Evolutionary conservation across 2,797 vertebrate species (phyloP).

Genomic region (Bovichtus variegatus): DNA sequence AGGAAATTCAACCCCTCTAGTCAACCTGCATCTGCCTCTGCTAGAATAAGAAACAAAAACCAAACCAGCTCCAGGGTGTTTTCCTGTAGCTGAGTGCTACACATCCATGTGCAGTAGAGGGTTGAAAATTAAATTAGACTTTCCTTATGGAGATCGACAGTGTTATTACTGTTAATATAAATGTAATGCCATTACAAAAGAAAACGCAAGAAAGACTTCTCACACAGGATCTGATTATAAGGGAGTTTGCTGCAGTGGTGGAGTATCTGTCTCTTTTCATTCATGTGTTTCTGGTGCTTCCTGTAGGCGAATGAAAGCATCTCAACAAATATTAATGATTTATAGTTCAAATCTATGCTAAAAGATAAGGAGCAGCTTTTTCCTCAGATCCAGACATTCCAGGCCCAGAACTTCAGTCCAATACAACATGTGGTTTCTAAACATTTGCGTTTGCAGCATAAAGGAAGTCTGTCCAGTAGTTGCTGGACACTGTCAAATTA

Average conservation of each 20-base stretch:
- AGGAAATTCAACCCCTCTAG: conserved; percentile 40
- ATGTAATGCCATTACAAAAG: not conserved
- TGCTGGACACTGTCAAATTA: conserved; percentile 54
- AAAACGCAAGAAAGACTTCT: conserved; percentile 1
- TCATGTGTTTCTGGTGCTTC: conserved; percentile 16
- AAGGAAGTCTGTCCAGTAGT: conserved; percentile 23
- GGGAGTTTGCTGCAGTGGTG: not conserved
- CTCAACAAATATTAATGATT: conserved; percentile 34
- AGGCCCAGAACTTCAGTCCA: not conserved
- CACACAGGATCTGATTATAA: not conserved
- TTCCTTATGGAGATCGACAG: not conserved
- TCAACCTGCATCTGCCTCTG: conserved; percentile 50
- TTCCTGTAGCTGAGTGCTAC: conserved; percentile 18
- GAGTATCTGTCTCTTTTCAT: conserved; percentile 1
- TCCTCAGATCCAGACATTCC: conserved; percentile 14
- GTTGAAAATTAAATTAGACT: conserved; percentile 15
- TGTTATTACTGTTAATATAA: not conserved
- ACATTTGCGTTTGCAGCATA: conserved; percentile 18
- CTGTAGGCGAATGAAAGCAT: conserved; percentile 28
- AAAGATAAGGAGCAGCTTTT: conserved; percentile 2
- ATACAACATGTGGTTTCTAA: conserved; percentile 44
- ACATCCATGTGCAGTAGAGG: not conserved
- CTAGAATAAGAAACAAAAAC: conserved; percentile 21
- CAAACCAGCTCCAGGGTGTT: conserved; percentile 19
- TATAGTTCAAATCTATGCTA: conserved; percentile 3